Evolutionary conservation across 2,888 invertebrate genomes (phyloP).

Genomic region (Standfussiana lucernea): DNA sequence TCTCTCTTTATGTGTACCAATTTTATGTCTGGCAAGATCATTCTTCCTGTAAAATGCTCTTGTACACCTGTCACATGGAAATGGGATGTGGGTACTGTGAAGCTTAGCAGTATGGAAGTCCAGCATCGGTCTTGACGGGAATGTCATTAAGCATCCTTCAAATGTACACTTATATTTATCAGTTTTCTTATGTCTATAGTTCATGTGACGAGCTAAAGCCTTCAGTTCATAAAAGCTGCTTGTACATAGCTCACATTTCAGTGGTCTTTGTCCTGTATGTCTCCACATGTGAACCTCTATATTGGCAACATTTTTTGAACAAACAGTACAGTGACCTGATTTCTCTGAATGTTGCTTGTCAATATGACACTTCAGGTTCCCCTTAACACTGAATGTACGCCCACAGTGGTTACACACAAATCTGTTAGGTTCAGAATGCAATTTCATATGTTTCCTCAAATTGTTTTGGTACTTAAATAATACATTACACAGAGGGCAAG

Average conservation of each 20-base stretch:
- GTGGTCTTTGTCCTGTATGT: slow-evolving; percentile 88
- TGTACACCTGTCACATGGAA: slow-evolving; percentile 82
- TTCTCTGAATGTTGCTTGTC: slow-evolving; percentile 89
- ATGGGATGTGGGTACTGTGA: slow-evolving; percentile 80
- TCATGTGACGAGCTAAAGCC: slow-evolving; percentile 82
- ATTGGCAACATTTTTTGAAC: slow-evolving; percentile 88
- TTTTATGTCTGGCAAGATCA: slow-evolving; percentile 85
- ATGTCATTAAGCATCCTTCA: slow-evolving; percentile 78
- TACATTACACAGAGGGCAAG: slow-evolving; percentile 84
- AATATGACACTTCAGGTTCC: slow-evolving; percentile 89
- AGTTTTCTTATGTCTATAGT: slow-evolving; percentile 81
- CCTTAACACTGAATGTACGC: slow-evolving; percentile 85
- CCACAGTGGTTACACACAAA: slow-evolving; percentile 85
- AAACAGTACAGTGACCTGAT: slow-evolving; percentile 88
- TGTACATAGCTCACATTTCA: slow-evolving; percentile 83
- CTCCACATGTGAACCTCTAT: slow-evolving; percentile 89
- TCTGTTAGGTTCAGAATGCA: slow-evolving; percentile 78
- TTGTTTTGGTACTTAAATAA: slow-evolving; percentile 88
- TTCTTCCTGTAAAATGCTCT: slow-evolving; percentile 85
- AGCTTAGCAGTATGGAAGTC: slow-evolving; percentile 82
- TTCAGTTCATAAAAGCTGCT: slow-evolving; percentile 81
- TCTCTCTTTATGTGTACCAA: slow-evolving; percentile 83
- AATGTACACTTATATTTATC: slow-evolving; percentile 80
- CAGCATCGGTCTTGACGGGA: slow-evolving; percentile 83
- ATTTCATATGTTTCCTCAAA: slow-evolving; percentile 87